Evolutionary conservation across 1,140 invertebrate species (phyloP).

Genomic region (Lepeophtheirus salmonis): DNA sequence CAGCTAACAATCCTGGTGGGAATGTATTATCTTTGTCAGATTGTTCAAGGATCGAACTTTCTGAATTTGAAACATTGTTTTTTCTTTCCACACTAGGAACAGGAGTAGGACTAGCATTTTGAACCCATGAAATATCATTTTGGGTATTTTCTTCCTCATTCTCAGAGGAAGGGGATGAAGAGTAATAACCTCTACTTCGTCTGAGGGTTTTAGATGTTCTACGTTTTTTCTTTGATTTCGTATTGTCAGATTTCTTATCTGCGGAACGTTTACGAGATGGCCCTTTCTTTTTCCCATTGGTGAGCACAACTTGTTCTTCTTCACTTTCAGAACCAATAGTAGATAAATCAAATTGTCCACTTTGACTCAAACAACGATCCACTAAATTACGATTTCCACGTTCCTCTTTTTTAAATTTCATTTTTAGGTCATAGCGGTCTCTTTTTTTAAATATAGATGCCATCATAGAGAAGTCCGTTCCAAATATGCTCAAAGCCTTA

Average conservation of each 20-base stretch:
- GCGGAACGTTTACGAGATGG: neutral
- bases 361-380: constrained; percentile 12
- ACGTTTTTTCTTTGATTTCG: neutral
- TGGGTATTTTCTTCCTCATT: neutral
- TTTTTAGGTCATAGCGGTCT: constrained; percentile 54
- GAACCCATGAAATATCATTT: too few species aligned
- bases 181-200: neutral
- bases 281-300: too few species aligned
- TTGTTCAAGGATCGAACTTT: neutral
- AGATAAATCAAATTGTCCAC: constrained; percentile 2
- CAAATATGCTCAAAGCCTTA: constrained; percentile 59
- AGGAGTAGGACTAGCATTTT: neutral
- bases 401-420: constrained; percentile 50
- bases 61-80: neutral
- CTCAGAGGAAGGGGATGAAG: constrained; percentile 7
- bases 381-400: constrained; percentile 24
- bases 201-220: neutral
- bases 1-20: constrained; percentile 12
- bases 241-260: neutral
- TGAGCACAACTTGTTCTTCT: neutral
- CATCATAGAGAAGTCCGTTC: constrained; percentile 78
- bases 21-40: neutral
- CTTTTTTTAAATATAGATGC: constrained; percentile 54
- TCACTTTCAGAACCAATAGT: neutral
- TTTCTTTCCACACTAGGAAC: neutral